Base-by-base conservation (phyloP, 1,140 invertebrate genomes). In the Lerema accius region DNA sequence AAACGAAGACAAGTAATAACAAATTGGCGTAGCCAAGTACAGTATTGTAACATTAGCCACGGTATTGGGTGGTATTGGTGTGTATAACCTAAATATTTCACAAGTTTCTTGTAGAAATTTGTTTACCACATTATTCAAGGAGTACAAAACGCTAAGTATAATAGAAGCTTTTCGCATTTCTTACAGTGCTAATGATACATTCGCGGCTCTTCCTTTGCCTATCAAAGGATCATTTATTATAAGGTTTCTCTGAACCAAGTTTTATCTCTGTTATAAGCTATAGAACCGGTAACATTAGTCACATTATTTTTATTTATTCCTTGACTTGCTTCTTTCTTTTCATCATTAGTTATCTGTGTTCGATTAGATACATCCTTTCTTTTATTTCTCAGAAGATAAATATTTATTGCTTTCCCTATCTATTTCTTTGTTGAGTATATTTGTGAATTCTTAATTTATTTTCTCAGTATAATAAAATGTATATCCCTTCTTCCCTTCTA, bases 141-240 rank as follows among this genome's bases (percentile, higher is more conserved):
- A n/a, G n/a, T n/a, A n/a, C n/a, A n/a, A n/a, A n/a, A n/a, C n/a
- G n/a, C n/a, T n/a, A n/a, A n/a, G n/a, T n/a, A n/a, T n/a, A n/a
- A n/a, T n/a, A n/a, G n/a, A n/a, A n/a, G n/a, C n/a, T 23, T 23
- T 23, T 23, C 19, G 19, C 19, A 23, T 23, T 40, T 23, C n/a
- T n/a, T n/a, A n/a, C 37, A 53, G 23, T 40, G 15, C 35, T 40
- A 53, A 53, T 40, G 37, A 40, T 23, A 23, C 2, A 23, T 23
- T 23, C 19, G 19, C 19, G 19, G 19, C 5, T 23, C 19, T 3
- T 53, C 23, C n/a, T 19, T 5, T 15, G n/a, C 17, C 15, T 17
- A 23, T 32, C n/a, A 53, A 53, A 53, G 37, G 35, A 53, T 53
- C 50, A 40, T 53, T 51, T 51, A 39, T 51, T 51, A 39, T 51